These are phyloP conservation scores for Luscinia luscinia DNA, from an alignment of 2,797 vertebrate species.

Conservation along the genomic window DNA sequence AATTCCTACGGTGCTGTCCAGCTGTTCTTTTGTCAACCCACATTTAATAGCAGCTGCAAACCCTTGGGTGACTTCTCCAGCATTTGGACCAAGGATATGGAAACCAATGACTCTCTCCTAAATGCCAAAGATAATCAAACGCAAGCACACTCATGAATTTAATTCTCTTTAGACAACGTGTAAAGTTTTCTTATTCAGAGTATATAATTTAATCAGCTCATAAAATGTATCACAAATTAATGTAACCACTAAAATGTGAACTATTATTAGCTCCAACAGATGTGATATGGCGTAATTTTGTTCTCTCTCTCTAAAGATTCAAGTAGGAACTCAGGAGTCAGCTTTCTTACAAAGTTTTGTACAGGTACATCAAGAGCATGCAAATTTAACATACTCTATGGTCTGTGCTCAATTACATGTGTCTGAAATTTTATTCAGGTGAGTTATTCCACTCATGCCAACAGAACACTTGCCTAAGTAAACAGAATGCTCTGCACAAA, in stretches of 20 bases:
- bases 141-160: neutral
- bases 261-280: neutral
- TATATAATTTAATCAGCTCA: neutral
- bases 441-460: neutral
- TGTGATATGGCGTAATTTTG: neutral
- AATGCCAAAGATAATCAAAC: neutral
- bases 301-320: neutral
- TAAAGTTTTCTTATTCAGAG: neutral
- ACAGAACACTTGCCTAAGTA: neutral
- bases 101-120: conserved; percentile 86
- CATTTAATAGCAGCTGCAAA: conserved; percentile 85
- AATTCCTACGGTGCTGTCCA: conserved; percentile 83
- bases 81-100: conserved; percentile 84
- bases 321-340: neutral
- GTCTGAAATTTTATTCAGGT: neutral
- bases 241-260: neutral
- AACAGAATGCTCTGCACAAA: neutral
- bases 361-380: neutral
- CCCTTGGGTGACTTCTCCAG: conserved; percentile 86
- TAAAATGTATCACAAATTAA: neutral
- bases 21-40: conserved; percentile 82
- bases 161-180: neutral
- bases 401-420: neutral
- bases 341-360: neutral
- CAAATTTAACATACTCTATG: neutral